These are phyloP conservation scores for Parnassius apollo DNA, from an alignment of 2,888 invertebrate genomes.

Conservation along the genomic window DNA sequence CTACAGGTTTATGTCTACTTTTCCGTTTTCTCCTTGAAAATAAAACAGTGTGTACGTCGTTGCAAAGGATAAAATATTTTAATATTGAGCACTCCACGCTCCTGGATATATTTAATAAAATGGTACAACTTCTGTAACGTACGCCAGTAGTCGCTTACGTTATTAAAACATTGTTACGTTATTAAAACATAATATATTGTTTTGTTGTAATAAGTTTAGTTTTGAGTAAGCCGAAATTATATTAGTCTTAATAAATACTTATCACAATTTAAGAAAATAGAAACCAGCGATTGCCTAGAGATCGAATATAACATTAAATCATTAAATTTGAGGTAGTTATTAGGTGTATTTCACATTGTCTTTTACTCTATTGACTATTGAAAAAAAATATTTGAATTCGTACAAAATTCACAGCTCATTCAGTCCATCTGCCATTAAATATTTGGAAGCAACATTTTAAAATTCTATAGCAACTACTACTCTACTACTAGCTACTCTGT, in stretches of 20 bases:
- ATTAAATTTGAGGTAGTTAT: too few species aligned
- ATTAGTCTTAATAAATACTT: neutral
- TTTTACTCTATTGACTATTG: too few species aligned
- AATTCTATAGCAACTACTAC: too few species aligned
- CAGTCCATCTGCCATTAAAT: too few species aligned
- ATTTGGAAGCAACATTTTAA: too few species aligned
- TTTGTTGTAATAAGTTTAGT: neutral
- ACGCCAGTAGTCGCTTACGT: slow-evolving; percentile 8
- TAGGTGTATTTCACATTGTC: too few species aligned
- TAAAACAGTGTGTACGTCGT: slow-evolving; percentile 1
- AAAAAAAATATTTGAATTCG: too few species aligned
- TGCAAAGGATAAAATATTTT: slow-evolving; percentile 17
- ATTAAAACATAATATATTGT: slow-evolving; percentile 11
- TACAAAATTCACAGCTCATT: too few species aligned
- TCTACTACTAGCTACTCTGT: too few species aligned
- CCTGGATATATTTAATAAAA: slow-evolving; percentile 18
- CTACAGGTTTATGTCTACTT: slow-evolving; percentile 1
- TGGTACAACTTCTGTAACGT: slow-evolving; percentile 7
- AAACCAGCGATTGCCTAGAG: too few species aligned
- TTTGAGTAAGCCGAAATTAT: neutral
- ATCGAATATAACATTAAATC: too few species aligned
- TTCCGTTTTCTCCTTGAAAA: slow-evolving; percentile 10
- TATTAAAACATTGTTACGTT: slow-evolving; percentile 19
- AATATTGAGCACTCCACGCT: slow-evolving; percentile 10
- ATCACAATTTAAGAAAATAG: too few species aligned